Evolutionary conservation across 2,797 vertebrate genomes (phyloP).

Genomic region (Psittacula derbiana): DNA sequence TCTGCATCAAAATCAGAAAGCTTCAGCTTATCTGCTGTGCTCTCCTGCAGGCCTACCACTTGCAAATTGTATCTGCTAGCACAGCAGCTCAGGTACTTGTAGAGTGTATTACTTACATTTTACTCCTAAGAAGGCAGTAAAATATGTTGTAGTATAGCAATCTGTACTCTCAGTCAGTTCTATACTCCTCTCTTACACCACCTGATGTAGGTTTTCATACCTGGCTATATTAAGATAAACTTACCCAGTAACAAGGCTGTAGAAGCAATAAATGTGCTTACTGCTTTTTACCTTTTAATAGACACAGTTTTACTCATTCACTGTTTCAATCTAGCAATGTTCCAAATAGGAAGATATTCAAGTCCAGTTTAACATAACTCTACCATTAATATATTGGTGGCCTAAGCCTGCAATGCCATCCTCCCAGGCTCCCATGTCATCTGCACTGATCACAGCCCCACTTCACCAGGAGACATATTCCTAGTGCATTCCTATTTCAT

Average conservation of each 20-base stretch:
- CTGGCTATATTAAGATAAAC: not conserved
- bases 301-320: not conserved
- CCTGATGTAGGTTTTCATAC: not conserved
- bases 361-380: not conserved
- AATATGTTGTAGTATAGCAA: not conserved
- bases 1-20: not conserved
- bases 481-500: not conserved
- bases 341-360: not conserved
- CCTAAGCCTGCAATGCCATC: not conserved
- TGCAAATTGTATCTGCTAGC: not conserved
- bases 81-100: not conserved
- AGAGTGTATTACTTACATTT: not conserved
- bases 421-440: not conserved
- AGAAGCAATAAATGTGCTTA: not conserved
- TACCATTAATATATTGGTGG: not conserved
- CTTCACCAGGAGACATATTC: not conserved
- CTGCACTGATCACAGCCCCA: not conserved
- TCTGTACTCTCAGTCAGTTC: not conserved
- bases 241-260: not conserved
- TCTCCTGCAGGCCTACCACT: not conserved
- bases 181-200: not conserved
- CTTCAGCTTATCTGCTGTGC: not conserved
- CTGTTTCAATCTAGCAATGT: not conserved
- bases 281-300: not conserved
- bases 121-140: not conserved